Percentiles rank a stretch among this genome's conserved stretches.
These are phyloP conservation scores for Sinocyclocheilus maitianheensis DNA, from an alignment of 2,113 vertebrate genomes.

Conservation along the genomic window DNA sequence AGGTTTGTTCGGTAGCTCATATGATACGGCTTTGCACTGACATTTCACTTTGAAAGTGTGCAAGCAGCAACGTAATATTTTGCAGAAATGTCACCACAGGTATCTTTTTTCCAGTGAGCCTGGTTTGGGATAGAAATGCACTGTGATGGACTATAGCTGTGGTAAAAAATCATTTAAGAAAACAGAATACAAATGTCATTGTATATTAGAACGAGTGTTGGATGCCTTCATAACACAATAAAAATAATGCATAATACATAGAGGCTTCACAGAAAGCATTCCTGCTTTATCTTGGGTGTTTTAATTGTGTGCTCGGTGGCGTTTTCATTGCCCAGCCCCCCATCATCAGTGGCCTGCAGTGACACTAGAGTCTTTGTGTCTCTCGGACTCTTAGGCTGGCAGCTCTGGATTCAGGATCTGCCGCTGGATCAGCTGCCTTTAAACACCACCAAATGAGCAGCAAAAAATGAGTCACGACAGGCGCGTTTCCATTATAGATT, in stretches of 20 bases:
- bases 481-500: too few species aligned
- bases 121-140: too few species aligned
- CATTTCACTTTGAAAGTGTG: too few species aligned
- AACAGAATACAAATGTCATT: background rate
- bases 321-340: constrained; percentile 32
- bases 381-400: constrained; percentile 36
- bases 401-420: constrained; percentile 61
- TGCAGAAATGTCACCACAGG: too few species aligned
- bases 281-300: constrained; percentile 38
- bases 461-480: constrained; percentile 30
- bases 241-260: background rate
- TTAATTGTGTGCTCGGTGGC: constrained; percentile 34
- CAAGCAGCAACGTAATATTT: too few species aligned
- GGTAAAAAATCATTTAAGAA: too few species aligned
- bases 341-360: constrained; percentile 51
- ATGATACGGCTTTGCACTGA: background rate
- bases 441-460: constrained; percentile 57
- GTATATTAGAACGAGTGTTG: background rate
- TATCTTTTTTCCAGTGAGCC: too few species aligned
- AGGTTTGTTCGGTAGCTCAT: too few species aligned
- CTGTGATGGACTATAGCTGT: too few species aligned
- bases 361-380: constrained; percentile 61
- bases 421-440: constrained; percentile 57
- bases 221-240: background rate
- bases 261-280: background rate